A percentile compares a stretch with the other conserved stretches of the same genome.
These are phyloP conservation scores for Balaeniceps rex DNA, from an alignment of 2,113 vertebrate genomes.

Conservation along the genomic window DNA sequence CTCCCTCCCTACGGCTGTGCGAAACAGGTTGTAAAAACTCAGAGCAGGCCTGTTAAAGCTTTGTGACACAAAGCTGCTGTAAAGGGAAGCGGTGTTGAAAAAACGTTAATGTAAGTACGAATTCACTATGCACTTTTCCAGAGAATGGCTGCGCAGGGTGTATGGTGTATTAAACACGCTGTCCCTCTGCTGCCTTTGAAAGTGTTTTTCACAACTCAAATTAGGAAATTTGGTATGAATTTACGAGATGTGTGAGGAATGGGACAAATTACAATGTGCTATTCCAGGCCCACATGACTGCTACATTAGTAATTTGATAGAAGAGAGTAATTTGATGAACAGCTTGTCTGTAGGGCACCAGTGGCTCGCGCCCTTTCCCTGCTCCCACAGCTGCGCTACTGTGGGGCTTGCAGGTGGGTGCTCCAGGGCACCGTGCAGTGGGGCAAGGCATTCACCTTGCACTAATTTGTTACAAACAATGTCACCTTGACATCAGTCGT, in stretches of 20 bases:
- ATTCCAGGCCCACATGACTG: background rate
- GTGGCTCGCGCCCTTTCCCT: accelerated
- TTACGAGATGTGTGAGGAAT: background rate
- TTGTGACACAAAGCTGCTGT: background rate
- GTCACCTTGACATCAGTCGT: background rate
- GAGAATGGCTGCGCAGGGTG: background rate
- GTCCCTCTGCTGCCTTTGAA: background rate
- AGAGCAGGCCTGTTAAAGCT: background rate
- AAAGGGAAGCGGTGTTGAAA: background rate
- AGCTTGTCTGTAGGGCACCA: accelerated
- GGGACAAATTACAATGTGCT: background rate
- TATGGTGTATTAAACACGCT: background rate
- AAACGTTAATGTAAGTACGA: background rate
- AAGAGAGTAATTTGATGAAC: background rate
- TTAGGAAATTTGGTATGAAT: background rate
- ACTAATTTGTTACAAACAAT: background rate
- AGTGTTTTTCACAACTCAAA: background rate
- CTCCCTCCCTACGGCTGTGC: background rate
- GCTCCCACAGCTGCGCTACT: accelerated
- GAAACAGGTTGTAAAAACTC: background rate
- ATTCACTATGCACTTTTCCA: background rate
- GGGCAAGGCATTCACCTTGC: background rate
- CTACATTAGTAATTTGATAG: no score
- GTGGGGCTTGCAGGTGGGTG: no score
- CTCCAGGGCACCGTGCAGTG: accelerated